Evolutionary conservation across 23 tunicate genomes (phyloP).

Genomic region (Ascidia mentula): DNA sequence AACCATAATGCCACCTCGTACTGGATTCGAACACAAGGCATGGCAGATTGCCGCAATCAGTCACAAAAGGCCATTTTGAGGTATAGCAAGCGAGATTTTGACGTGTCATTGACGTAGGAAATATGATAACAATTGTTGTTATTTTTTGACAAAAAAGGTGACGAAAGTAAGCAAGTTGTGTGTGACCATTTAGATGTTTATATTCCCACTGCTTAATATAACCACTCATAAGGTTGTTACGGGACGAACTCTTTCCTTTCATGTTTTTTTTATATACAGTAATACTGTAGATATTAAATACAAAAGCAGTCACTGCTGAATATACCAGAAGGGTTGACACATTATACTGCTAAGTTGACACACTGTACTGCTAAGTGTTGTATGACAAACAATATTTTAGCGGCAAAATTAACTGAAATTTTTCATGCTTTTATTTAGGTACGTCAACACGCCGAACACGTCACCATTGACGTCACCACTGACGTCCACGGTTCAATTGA

Average conservation of each 20-base stretch:
- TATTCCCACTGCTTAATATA: too few species aligned
- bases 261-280: too few species aligned
- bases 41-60: constrained; percentile 77
- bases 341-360: neutral
- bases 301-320: too few species aligned
- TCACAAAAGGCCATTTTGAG: constrained; percentile 75
- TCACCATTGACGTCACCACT: neutral
- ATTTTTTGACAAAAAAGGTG: neutral
- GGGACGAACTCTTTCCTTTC: too few species aligned
- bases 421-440: constrained; percentile 10
- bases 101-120: neutral
- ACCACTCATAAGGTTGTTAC: too few species aligned
- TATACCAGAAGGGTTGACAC: neutral
- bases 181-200: too few species aligned
- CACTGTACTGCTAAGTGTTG: neutral
- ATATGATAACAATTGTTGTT: neutral
- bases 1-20: constrained; percentile 37
- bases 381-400: neutral
- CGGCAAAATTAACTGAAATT: neutral
- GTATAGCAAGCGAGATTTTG: constrained; percentile 18
- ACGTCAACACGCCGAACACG: neutral
- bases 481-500: neutral
- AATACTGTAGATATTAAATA: too few species aligned
- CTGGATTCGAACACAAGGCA: constrained; percentile 77
- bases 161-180: neutral